These are phyloP conservation scores for Cyprinodon tularosa DNA, from an alignment of 2,113 vertebrate species.

Conservation along the genomic window DNA sequence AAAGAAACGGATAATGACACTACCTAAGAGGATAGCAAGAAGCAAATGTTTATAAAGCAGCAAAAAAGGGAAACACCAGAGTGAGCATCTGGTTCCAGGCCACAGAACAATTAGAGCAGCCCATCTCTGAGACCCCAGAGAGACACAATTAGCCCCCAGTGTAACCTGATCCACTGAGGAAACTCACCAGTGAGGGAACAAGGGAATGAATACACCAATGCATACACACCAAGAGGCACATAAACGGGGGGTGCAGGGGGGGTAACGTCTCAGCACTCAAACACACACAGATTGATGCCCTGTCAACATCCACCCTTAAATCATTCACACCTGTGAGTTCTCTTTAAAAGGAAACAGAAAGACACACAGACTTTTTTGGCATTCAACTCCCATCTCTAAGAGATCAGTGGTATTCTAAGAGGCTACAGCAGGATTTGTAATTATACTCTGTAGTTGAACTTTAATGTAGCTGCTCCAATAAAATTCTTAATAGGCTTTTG, in stretches of 20 bases:
- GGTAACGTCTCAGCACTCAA: conserved; percentile 18
- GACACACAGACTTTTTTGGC: conserved; percentile 35
- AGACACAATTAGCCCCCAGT: conserved; percentile 77
- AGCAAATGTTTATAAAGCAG: conserved; percentile 15
- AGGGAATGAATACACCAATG: conserved; percentile 36
- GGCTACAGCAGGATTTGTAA: conserved; percentile 18
- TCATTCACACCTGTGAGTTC: conserved; percentile 74
- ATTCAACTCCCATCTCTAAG: conserved; percentile 20
- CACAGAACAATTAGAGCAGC: conserved; percentile 72
- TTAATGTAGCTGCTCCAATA: conserved; percentile 19
- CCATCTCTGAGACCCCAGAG: conserved; percentile 71
- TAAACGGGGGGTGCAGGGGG: conserved; percentile 17
- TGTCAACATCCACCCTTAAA: conserved; percentile 54
- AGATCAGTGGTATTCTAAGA: not conserved
- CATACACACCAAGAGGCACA: conserved; percentile 11
- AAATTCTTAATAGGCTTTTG: conserved; percentile 9
- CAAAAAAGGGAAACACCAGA: conserved; percentile 34
- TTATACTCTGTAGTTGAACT: conserved; percentile 29
- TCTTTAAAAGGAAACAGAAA: conserved; percentile 59
- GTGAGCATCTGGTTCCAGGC: conserved; percentile 75
- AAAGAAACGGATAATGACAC: conserved; percentile 9
- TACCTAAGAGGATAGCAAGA: conserved; percentile 9
- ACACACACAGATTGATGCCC: conserved; percentile 43
- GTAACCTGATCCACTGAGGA: conserved; percentile 75
- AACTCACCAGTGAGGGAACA: conserved; percentile 48